phyloP scores from a whole-genome alignment of 2,888 invertebrate genomes.

The Argynnis bischoffii region DNA sequence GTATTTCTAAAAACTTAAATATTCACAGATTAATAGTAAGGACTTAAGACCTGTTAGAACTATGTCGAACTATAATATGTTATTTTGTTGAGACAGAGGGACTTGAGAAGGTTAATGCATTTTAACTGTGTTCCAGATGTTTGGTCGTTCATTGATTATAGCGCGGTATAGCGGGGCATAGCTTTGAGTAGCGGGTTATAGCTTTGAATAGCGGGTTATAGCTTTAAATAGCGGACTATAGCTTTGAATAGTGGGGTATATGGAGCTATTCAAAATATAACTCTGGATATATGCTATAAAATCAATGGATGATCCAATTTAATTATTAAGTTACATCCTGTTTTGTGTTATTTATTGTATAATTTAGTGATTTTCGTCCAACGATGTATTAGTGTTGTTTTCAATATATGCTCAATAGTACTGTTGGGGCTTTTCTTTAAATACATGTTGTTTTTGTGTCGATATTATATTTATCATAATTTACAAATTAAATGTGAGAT shows the following conservation, averaged over 20 bases:
- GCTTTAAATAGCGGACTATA: too few species aligned
- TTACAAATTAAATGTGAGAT: neutral
- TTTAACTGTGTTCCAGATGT: slow-evolving; percentile 5
- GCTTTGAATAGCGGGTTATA: too few species aligned
- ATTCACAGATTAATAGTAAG: slow-evolving; percentile 5
- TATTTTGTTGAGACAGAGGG: slow-evolving; percentile 8
- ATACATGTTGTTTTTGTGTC: slow-evolving; percentile 1
- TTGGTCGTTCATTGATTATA: neutral
- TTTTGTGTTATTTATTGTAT: slow-evolving; percentile 21
- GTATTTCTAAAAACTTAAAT: slow-evolving; percentile 15
- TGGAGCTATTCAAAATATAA: too few species aligned
- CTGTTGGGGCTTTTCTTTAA: slow-evolving; percentile 12
- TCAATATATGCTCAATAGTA: slow-evolving; percentile 11
- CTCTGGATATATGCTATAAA: neutral
- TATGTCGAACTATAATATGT: slow-evolving; percentile 7
- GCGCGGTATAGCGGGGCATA: neutral
- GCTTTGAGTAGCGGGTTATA: too few species aligned
- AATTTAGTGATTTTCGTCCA: slow-evolving; percentile 15
- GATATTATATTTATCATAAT: neutral
- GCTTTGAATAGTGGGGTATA: too few species aligned
- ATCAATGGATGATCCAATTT: neutral
- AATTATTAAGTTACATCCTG: slow-evolving; percentile 16
- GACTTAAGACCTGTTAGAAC: slow-evolving; percentile 10
- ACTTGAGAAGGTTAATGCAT: slow-evolving; percentile 17
- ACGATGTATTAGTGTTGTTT: slow-evolving; percentile 8